Base-by-base conservation (phyloP, 2,113 vertebrate species). In the Phylloscopus whistleri region DNA sequence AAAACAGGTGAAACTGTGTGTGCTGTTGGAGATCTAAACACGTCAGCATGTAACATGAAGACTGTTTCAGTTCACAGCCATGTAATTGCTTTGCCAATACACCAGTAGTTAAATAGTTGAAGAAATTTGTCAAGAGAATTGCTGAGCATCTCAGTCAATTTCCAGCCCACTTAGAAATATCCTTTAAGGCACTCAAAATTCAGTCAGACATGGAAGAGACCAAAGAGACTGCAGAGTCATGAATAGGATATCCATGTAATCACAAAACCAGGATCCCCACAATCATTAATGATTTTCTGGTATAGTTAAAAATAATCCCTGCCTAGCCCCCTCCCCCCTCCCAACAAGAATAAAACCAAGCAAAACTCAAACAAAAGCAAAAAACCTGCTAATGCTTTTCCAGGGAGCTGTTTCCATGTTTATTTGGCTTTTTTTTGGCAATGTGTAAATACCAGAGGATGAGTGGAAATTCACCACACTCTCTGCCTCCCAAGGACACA, bases 61-160 rank as follows among this genome's bases (percentile, higher is more conserved):
- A 90, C 68, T 67, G 89, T 82, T 68, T 94, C 66, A 81, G 49
- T 56, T 89, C 68, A 72, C 60, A 82, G 92, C 48, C 84, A 92
- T 77, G 77, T 92, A 96, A 96, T 87, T 92, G 74, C 60, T 93
- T 87, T 96, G 94, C 90, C 94, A 95, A 93, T 96, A 89, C 81
- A 84, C 51, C 46, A 76, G 74, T 24, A 91, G 84, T 88, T 91
- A 96, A 96, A 93, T 27, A 89, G 90, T 58, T 94, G 74, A 96
- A 89, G 53, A 95, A 96, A 92, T 93, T 94, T 90, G 84, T 97
- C 89, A 93, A 67, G 84, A 95, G 80, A 93, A 92, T 84, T 83
- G 77, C 81, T 94, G 74, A 86, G 91, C 63, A 87, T 84, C 86
- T 97, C 92, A 69, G 86, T 73, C 86, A 89, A 87, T 95, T 95